phyloP scores from a whole-genome alignment of 2,888 invertebrate species.

The Synergus gifuensis region DNA sequence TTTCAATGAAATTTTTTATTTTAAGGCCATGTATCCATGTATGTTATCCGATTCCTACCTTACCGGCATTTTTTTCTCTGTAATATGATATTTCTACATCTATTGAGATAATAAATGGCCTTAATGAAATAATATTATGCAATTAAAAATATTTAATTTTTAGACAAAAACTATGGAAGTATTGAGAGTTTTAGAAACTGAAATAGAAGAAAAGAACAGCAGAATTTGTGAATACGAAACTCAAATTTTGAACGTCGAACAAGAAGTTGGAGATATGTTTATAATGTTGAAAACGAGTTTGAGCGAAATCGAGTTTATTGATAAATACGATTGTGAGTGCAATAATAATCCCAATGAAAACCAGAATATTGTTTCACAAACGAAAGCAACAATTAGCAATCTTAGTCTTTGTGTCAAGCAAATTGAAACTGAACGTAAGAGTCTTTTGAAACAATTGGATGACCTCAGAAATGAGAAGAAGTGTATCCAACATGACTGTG shows the following conservation, averaged over 20 bases:
- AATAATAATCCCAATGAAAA: neutral
- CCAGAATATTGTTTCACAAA: constrained; percentile 2
- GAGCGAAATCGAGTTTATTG: constrained; percentile 46
- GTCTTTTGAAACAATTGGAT: constrained; percentile 7
- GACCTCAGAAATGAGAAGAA: constrained; percentile 4
- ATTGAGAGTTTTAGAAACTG: constrained; percentile 53
- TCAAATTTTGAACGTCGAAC: constrained; percentile 56
- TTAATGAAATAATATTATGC: too few species aligned
- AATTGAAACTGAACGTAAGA: constrained; percentile 5
- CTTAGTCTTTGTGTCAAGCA: neutral
- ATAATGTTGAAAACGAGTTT: constrained; percentile 57
- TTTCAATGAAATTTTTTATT: too few species aligned
- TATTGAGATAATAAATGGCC: too few species aligned
- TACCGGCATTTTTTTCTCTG: too few species aligned
- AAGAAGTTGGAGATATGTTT: constrained; percentile 58
- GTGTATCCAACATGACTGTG: neutral
- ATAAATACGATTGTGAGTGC: neutral
- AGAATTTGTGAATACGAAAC: constrained; percentile 60
- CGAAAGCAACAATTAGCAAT: constrained; percentile 28
- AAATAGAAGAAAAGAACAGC: constrained; percentile 59
- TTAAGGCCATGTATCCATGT: too few species aligned
- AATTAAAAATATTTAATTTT: neutral
- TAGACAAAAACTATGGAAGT: constrained; percentile 58
- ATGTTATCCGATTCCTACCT: too few species aligned
- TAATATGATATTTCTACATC: too few species aligned